Base-by-base conservation (phyloP, 2,888 invertebrate genomes). In the Drosophila nigricruria region DNA sequence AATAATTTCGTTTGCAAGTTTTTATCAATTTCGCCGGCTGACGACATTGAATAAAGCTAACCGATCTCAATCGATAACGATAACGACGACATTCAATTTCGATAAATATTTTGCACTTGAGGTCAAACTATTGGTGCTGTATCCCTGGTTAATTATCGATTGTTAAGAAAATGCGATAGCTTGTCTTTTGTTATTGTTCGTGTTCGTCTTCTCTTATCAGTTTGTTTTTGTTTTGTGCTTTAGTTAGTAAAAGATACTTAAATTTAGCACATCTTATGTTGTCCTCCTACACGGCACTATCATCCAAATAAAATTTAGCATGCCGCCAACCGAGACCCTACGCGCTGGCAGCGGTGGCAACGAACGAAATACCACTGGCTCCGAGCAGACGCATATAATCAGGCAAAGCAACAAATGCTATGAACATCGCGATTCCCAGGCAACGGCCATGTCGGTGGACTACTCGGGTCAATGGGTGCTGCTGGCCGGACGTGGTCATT, bases 361-460 rank as follows among this genome's bases (percentile, higher is more conserved):
- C 2, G 77, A 77, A 2, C 52, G 78, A 16, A 52, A 38, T n/a
- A 68, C 56, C 25, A 54, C 66, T 20, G 43, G 76, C n/a, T 67
- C 82, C 18, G 92, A 92, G 30, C 90, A 90, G 30, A 88, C 88
- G 3, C 91, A 86, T 68, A 86, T 92, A 14, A 75, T 91, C 10
- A 87, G 92, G 9, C 92, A 92, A 58, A 92, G 91, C 75, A 90
- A 87, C 74, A 91, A 91, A 70, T 81, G 82, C 18, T 92, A 91
- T 61, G 98, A 98, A 91, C 97, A 97, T 91, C 95, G 96, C 70
- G 98, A 98, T 56, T 93, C 98, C 45, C 95, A 98, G 94, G 98
- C 98, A 5, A 98, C 96, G 89, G 96, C 97, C 20, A 98, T 98
- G 97, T 97, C 98, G 66, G 96, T 98, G 42, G 92, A 92, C 66